Evolutionary conservation across 2,888 invertebrate genomes (phyloP), one percentile per base, ranked within the genome.

Genomic region (Agrochola litura): DNA sequence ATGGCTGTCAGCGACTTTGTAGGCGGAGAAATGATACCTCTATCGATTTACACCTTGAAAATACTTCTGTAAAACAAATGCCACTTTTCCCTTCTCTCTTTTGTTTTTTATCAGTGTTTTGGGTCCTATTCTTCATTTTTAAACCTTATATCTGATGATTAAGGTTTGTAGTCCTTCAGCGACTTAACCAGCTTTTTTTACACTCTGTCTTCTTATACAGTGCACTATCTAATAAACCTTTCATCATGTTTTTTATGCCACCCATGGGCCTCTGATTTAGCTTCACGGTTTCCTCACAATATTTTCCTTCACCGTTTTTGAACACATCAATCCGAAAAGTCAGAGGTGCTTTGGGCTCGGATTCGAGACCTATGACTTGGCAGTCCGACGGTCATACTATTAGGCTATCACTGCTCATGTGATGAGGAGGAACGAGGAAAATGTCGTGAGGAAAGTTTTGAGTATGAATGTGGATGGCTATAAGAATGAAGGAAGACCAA

Each of bases 1-100:
- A 22, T 79, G 22, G 22, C 30, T 84, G 68, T 79, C 75, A 65
- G n/a, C 10, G 14, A 16, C 6, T 63, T 63, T 30, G 49, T 43
- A 12, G 5, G 2, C 0, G 14, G 14, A 52, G 41, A 52, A 52
- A 52, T 70, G 6, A 41, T n/a, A 56, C 2, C 0, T 43, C 3
- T 25, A 37, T 76, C 10, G 6, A 69, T 52, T 19, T 12, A 12
- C 0, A 41, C 0, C 8, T 46, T 74, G 30, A 30, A 63, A 73
- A 16, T 73, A 8, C n/a, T 16, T 58, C 5, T 49, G 5, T 5
- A 2, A 16, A 46, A 56, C 10, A 30, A 22, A 54, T 0, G 16
- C 6, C 6, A 43, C 9, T 3, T 41, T 49, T n/a, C 2, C 6
- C 8, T n/a, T 9, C 16, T 46, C 12, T 12, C 1, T 10, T 37